phyloP scores from a whole-genome alignment of 2,888 invertebrate genomes.

The Gerris lacustris region DNA sequence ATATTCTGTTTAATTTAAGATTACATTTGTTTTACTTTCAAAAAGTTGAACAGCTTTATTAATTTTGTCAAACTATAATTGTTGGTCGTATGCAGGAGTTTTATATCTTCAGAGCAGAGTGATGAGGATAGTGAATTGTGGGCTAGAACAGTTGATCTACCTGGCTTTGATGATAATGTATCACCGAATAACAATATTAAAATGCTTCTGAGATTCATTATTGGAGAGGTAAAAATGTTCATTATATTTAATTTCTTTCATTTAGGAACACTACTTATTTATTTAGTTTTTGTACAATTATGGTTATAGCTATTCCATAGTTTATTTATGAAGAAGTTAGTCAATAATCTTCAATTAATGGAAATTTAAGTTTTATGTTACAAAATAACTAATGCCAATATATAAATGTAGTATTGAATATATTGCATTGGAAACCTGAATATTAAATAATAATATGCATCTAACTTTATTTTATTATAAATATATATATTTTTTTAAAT shows the following conservation, averaged over 20 bases:
- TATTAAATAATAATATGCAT: too few species aligned
- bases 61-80: too few species aligned
- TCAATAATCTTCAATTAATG: not conserved
- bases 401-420: too few species aligned
- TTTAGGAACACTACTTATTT: too few species aligned
- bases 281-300: too few species aligned
- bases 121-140: constrained; percentile 62
- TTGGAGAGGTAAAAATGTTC: constrained; percentile 47
- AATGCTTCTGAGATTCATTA: constrained; percentile 53
- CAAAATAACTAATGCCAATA: not conserved
- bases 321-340: too few species aligned
- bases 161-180: constrained; percentile 71
- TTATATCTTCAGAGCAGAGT: constrained; percentile 52
- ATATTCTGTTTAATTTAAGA: not conserved
- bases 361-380: not conserved
- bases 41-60: not conserved
- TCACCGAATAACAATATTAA: constrained; percentile 64
- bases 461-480: not conserved
- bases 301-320: too few species aligned
- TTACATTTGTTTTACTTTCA: not conserved
- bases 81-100: constrained; percentile 35
- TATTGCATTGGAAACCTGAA: too few species aligned
- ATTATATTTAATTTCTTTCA: too few species aligned
- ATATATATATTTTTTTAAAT: constrained; percentile 2
- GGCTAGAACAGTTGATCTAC: constrained; percentile 61